Base-by-base conservation (phyloP, 2,888 invertebrate species). In the Orthonevra nobilis region DNA sequence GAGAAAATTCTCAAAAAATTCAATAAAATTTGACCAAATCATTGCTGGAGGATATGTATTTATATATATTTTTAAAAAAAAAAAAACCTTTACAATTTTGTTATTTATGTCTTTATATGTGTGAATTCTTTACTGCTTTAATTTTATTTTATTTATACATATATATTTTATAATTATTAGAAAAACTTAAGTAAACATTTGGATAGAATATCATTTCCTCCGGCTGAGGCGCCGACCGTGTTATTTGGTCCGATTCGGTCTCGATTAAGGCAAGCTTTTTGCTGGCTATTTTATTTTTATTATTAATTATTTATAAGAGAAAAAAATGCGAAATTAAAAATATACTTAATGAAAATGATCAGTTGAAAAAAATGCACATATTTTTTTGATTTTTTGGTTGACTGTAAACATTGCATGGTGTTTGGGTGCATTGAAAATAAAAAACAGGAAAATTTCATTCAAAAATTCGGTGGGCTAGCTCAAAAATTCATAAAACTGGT, bases 351-450 rank as follows among this genome's bases (percentile, higher is more conserved):
- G n/a, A n/a, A n/a, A n/a, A n/a, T n/a, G 50, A 74, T 40, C 40
- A 36, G 36, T 74, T 72, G 82, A 82, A 81, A n/a, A 83, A 83
- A 83, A 82, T 83, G 83, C 83, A 83, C 83, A 84, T 83, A 83
- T 83, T 83, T 83, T n/a, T 84, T 83, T 83, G 82, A 82, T 82
- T 75, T n/a, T n/a, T 70, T 69, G 69, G 52, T 56, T 81, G 54
- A 75, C 64, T 30, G 70, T 40, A 46, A 36, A 63, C 63, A 61
- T 32, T 79, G 82, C 82, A 82, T 82, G 82, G 79, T 82, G 74
- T 79, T 81, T 81, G 81, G 81, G 75, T 72, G 52, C 50, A 63
- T 61, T 50, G 26, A 72, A 17, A 42, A 50, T 20, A 48, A 36
- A 42, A 50, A 14, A 32, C 23, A 40, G 54, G 5, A 36, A 50